phyloP scores from a whole-genome alignment of 2,888 invertebrate genomes.

The Pterostichus niger region DNA sequence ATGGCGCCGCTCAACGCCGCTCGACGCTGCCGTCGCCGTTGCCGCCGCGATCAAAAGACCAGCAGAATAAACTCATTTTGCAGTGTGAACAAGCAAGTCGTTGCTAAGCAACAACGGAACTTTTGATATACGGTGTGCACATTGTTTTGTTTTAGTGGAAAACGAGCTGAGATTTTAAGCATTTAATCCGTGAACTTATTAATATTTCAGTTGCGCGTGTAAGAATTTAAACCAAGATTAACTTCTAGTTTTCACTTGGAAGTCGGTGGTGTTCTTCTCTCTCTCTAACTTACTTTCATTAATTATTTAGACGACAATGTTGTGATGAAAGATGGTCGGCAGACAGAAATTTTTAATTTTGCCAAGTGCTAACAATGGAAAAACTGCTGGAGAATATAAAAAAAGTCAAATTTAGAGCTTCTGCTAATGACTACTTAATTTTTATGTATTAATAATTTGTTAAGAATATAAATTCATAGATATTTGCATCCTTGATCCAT shows the following conservation, averaged over 20 bases:
- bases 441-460: not conserved
- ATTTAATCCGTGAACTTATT: slow-evolving; percentile 36
- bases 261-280: not conserved
- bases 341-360: slow-evolving; percentile 28
- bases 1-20: not conserved
- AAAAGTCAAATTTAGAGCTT: not conserved
- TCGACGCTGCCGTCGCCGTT: too few species aligned
- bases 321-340: slow-evolving; percentile 26
- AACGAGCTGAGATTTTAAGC: slow-evolving; percentile 1
- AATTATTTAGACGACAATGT: slow-evolving; percentile 43
- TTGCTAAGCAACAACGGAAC: slow-evolving; percentile 35
- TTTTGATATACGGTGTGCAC: not conserved
- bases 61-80: slow-evolving; percentile 11
- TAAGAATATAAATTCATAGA: too few species aligned
- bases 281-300: slow-evolving; percentile 35
- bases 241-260: slow-evolving; percentile 35
- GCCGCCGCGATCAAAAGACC: not conserved
- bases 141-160: slow-evolving; percentile 12
- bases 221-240: slow-evolving; percentile 14
- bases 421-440: slow-evolving; percentile 20
- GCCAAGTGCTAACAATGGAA: slow-evolving; percentile 20
- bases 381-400: not conserved
- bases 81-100: not conserved
- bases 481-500: too few species aligned
- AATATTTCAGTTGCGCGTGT: slow-evolving; percentile 39